Evolutionary conservation across 2,113 vertebrate genomes (phyloP).

Genomic region (Cebidichthys violaceus): DNA sequence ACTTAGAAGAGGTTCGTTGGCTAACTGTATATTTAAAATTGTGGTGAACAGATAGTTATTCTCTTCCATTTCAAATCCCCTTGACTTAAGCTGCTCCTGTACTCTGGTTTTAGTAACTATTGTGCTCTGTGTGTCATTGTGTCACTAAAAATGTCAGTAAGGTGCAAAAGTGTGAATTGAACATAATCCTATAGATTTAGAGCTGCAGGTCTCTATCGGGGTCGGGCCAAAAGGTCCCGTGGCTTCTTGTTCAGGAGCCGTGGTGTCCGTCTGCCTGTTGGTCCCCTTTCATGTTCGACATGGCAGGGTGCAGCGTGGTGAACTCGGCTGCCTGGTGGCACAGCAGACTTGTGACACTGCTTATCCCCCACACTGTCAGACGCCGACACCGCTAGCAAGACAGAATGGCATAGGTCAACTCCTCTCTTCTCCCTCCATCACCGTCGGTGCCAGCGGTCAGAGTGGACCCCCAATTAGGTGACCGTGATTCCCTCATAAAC

Average conservation of each 20-base stretch:
- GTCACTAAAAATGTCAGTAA: conserved; percentile 2
- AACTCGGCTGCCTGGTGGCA: conserved; percentile 48
- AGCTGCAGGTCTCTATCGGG: background rate
- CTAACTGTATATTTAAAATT: conserved; percentile 2
- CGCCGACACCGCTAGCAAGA: conserved; percentile 36
- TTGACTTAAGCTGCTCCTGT: background rate
- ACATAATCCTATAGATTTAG: conserved; percentile 3
- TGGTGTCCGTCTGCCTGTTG: conserved; percentile 32
- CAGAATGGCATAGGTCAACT: conserved; percentile 63
- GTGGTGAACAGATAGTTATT: background rate
- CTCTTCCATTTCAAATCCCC: background rate
- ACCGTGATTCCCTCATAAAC: conserved; percentile 70
- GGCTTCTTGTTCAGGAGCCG: conserved; percentile 35
- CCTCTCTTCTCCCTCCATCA: conserved; percentile 53
- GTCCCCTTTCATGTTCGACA: conserved; percentile 58
- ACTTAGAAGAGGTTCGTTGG: background rate
- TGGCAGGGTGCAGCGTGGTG: conserved; percentile 36
- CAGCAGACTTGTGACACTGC: conserved; percentile 58
- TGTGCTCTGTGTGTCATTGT: background rate
- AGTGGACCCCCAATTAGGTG: conserved; percentile 70
- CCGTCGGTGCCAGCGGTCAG: conserved; percentile 45
- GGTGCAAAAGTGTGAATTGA: conserved; percentile 8
- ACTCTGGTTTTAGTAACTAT: background rate
- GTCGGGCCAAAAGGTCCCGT: conserved; percentile 1
- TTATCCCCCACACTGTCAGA: conserved; percentile 41